Conservation (phyloP, 1,140 invertebrate species). For the Cyrtorhinus lividipennis region DNA sequence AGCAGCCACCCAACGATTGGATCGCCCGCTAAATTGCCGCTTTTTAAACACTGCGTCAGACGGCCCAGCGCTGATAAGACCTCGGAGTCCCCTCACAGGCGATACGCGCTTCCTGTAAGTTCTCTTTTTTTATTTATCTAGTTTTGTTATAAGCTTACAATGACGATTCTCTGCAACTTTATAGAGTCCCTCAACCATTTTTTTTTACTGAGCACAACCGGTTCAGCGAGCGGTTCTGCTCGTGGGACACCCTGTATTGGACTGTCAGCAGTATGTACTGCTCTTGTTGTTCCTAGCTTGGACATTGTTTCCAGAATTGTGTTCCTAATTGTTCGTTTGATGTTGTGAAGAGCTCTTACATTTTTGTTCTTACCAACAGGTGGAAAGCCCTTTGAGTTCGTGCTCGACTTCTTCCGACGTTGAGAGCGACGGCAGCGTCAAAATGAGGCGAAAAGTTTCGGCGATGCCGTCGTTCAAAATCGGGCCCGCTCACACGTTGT, state of each 20-base stretch:
- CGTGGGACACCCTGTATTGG: too few species aligned
- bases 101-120: slow-evolving; percentile 7
- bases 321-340: too few species aligned
- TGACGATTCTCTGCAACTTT: not conserved
- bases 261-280: too few species aligned
- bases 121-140: not conserved
- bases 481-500: slow-evolving; percentile 30
- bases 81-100: slow-evolving; percentile 14
- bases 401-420: slow-evolving; percentile 12
- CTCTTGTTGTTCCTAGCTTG: too few species aligned
- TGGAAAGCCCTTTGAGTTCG: slow-evolving; percentile 12
- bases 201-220: too few species aligned
- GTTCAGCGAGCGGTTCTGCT: too few species aligned
- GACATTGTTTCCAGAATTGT: too few species aligned
- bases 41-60: slow-evolving; percentile 4
- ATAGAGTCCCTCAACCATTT: not conserved
- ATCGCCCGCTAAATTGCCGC: slow-evolving; percentile 14
- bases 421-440: slow-evolving; percentile 17
- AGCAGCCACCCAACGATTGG: slow-evolving; percentile 9
- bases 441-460: slow-evolving; percentile 24
- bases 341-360: too few species aligned
- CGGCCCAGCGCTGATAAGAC: slow-evolving; percentile 18
- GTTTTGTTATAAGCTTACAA: too few species aligned
- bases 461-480: slow-evolving; percentile 35
- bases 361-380: too few species aligned